Evolutionary conservation across 2,113 vertebrate genomes (phyloP).

Genomic region (Vanacampus margaritifer): DNA sequence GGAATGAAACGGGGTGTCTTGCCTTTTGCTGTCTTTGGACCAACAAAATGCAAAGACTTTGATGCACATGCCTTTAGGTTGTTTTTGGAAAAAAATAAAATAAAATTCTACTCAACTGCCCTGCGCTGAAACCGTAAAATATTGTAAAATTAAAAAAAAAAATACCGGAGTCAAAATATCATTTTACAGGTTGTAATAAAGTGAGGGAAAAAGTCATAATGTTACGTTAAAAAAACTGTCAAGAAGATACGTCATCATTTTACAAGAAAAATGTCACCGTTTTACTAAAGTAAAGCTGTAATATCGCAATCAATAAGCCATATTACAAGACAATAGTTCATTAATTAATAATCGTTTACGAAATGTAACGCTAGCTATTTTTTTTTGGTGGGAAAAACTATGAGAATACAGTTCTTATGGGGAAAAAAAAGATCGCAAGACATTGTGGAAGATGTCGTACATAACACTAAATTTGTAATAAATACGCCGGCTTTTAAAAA

Average conservation of each 20-base stretch:
- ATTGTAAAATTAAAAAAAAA: too few species aligned
- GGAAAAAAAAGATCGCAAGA: too few species aligned
- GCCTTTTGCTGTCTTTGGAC: conserved; percentile 83
- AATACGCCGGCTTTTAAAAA: too few species aligned
- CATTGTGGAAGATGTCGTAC: too few species aligned
- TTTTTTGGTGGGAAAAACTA: too few species aligned
- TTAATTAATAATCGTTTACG: too few species aligned
- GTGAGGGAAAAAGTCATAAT: not conserved
- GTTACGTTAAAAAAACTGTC: too few species aligned
- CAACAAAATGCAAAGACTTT: conserved; percentile 72
- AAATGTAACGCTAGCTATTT: too few species aligned
- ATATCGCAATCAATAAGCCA: not conserved
- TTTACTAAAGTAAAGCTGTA: not conserved
- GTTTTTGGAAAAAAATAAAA: not conserved
- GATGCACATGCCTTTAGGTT: conserved; percentile 75
- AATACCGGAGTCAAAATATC: not conserved
- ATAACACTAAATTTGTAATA: too few species aligned
- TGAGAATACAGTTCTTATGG: too few species aligned
- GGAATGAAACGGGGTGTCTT: conserved; percentile 54
- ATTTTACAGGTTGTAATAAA: not conserved
- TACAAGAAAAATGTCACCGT: not conserved
- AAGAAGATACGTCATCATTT: not conserved
- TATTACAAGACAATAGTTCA: too few species aligned
- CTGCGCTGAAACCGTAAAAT: too few species aligned
- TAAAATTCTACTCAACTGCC: not conserved